Evolutionary conservation across 2,888 invertebrate species (phyloP).

Genomic region (Polia nebulosa): DNA sequence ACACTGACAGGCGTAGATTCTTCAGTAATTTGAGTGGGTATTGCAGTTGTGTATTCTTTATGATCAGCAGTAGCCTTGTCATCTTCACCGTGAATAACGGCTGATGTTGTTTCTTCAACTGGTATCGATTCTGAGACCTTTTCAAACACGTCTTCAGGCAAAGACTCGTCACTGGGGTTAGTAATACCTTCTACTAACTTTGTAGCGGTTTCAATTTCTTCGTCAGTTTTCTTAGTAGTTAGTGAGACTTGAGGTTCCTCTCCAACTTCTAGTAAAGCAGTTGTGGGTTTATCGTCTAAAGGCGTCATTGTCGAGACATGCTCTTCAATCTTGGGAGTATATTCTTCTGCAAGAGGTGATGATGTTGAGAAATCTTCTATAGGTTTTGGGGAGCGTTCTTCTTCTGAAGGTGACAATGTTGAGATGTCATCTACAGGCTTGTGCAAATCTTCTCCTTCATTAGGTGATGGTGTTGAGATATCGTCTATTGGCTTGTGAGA

Average conservation of each 20-base stretch:
- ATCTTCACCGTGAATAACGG: slow-evolving; percentile 10
- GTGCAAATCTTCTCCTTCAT: slow-evolving; percentile 12
- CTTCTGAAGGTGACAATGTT: slow-evolving; percentile 28
- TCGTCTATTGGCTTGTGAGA: slow-evolving; percentile 17
- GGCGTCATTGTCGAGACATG: slow-evolving; percentile 42
- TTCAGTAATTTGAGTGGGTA: slow-evolving; percentile 37
- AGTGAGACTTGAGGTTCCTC: slow-evolving; percentile 14
- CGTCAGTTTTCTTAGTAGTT: slow-evolving; percentile 41
- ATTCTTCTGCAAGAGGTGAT: slow-evolving; percentile 46
- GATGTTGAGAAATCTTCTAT: slow-evolving; percentile 24
- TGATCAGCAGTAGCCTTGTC: slow-evolving; percentile 28
- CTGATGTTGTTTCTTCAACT: slow-evolving; percentile 39
- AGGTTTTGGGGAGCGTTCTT: slow-evolving; percentile 21
- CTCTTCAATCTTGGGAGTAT: slow-evolving; percentile 56
- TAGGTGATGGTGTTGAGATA: slow-evolving; percentile 9
- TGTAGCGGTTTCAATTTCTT: slow-evolving; percentile 48
- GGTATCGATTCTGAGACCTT: slow-evolving; percentile 37
- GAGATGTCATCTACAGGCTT: slow-evolving; percentile 15
- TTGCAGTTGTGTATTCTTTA: slow-evolving; percentile 48
- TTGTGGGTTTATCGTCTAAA: slow-evolving; percentile 33
- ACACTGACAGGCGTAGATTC: slow-evolving; percentile 39
- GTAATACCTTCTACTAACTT: slow-evolving; percentile 35
- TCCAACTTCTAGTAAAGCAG: slow-evolving; percentile 9
- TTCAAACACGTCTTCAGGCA: slow-evolving; percentile 38
- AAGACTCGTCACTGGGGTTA: slow-evolving; percentile 36